Evolutionary conservation across 2,113 vertebrate genomes (phyloP).

Genomic region (Pogona vitticeps): DNA sequence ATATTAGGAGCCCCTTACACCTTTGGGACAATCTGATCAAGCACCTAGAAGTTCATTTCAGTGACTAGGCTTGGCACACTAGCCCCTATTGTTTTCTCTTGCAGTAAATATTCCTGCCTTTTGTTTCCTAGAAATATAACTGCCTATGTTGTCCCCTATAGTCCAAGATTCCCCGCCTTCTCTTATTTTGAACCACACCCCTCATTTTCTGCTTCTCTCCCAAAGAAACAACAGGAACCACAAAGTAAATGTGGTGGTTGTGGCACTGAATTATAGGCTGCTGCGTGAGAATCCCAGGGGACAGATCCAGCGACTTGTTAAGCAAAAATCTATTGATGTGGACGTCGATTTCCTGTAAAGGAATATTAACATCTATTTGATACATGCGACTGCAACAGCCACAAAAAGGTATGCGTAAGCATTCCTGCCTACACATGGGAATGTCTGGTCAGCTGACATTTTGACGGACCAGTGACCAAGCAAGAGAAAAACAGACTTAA

Average conservation of each 20-base stretch:
- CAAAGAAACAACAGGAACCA: not conserved
- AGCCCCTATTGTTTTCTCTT: too few species aligned
- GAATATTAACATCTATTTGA: not conserved
- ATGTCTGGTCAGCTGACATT: not conserved
- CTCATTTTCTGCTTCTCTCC: too few species aligned
- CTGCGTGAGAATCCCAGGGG: not conserved
- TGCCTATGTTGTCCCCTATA: too few species aligned
- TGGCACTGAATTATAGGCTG: not conserved
- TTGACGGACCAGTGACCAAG: not conserved
- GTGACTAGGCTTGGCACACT: too few species aligned
- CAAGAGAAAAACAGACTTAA: not conserved
- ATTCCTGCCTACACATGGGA: not conserved
- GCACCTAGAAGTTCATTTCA: too few species aligned
- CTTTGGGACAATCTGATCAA: too few species aligned
- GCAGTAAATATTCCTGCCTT: too few species aligned
- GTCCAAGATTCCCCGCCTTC: too few species aligned
- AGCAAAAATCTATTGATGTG: not conserved
- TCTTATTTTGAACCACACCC: too few species aligned
- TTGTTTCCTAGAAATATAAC: too few species aligned
- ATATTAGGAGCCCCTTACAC: too few species aligned
- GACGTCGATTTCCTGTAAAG: not conserved
- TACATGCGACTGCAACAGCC: not conserved
- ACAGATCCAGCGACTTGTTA: not conserved
- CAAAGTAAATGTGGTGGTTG: not conserved
- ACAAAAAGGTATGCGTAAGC: not conserved